Percentiles rank a stretch among this genome's conserved stretches.
phyloP scores from a whole-genome alignment of 1,140 invertebrate species.

The Zophobas atratus region DNA sequence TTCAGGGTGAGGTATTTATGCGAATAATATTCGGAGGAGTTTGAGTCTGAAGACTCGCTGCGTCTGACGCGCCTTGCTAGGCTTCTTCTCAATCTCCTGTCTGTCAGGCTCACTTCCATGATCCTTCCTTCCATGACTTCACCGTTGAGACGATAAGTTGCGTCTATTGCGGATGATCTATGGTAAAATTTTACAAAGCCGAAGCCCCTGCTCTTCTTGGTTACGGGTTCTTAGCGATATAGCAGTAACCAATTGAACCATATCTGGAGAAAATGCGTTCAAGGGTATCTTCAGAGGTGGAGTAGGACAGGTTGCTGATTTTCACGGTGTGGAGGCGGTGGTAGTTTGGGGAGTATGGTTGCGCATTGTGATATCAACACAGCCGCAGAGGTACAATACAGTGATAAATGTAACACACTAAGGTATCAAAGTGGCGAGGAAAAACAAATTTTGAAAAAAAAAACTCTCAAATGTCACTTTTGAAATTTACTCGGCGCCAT shows the following conservation, averaged over 20 bases:
- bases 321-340: not conserved
- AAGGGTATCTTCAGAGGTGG: not conserved
- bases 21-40: not conserved
- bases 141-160: not conserved
- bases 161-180: not conserved
- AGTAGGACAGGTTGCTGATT: not conserved
- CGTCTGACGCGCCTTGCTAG: slow-evolving; percentile 1
- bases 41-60: not conserved
- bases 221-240: slow-evolving; percentile 2
- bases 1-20: not conserved
- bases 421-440: no score
- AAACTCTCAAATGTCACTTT: no score
- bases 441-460: no score
- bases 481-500: no score
- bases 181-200: not conserved
- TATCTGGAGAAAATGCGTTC: not conserved
- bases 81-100: not conserved
- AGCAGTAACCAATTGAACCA: not conserved
- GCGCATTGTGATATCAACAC: not conserved
- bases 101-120: not conserved
- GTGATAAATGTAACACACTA: no score
- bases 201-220: slow-evolving; percentile 10
- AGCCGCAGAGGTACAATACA: no score
- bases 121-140: not conserved
- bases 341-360: not conserved